Evolutionary conservation across 2,113 vertebrate genomes (phyloP).

Genomic region (Sander vitreus): DNA sequence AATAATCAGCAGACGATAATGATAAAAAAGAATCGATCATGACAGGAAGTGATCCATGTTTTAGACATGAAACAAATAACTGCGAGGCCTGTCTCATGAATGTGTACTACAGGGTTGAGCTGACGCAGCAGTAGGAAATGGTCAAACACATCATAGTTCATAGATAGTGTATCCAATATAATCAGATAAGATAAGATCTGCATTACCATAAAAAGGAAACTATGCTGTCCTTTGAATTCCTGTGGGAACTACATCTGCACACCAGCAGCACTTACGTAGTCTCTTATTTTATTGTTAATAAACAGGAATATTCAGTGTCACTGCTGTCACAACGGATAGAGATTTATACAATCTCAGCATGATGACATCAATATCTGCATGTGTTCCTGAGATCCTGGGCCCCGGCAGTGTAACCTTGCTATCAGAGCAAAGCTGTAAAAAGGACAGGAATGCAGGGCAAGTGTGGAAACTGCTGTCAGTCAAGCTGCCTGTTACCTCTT

Average conservation of each 20-base stretch:
- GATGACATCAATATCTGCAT: slow-evolving; percentile 32
- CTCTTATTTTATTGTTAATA: slow-evolving; percentile 22
- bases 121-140: background rate
- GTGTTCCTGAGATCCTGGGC: slow-evolving; percentile 27
- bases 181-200: background rate
- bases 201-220: background rate
- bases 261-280: background rate
- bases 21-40: background rate
- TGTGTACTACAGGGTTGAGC: background rate
- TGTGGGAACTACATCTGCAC: background rate
- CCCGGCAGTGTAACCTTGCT: slow-evolving; percentile 19
- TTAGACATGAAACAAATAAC: background rate
- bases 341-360: slow-evolving; percentile 25
- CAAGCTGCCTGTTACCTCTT: slow-evolving; percentile 30
- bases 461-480: slow-evolving; percentile 46
- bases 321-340: slow-evolving; percentile 39
- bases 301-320: slow-evolving; percentile 41
- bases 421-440: slow-evolving; percentile 35
- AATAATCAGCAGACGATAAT: background rate
- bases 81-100: background rate
- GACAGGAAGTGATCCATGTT: background rate
- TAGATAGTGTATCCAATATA: background rate
- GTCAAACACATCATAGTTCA: background rate
- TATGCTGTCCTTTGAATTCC: background rate
- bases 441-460: background rate